Base-by-base conservation (phyloP, 2,113 vertebrate genomes). In the Nannospalax galili region DNA sequence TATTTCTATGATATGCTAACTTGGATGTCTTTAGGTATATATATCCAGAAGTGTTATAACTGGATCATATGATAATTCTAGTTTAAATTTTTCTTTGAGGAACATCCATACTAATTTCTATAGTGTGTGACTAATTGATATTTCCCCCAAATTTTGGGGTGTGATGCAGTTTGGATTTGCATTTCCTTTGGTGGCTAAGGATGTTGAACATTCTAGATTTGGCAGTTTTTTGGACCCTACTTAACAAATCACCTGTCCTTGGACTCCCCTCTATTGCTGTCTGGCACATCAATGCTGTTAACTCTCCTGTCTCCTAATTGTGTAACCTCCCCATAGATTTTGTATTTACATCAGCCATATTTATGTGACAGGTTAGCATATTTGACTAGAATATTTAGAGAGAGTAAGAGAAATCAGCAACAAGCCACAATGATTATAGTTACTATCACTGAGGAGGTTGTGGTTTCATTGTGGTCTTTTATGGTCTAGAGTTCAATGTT, bases 331-430 rank as follows among this genome's bases (percentile, higher is more conserved):
- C 48, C 40, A 62, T 75, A 81, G 75, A 70, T 48, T 62, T 86
- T 92, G 3, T 84, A 67, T 80, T 88, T 52, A 65, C 62, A 56
- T 82, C 60, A 40, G 26, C 92, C 9, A 15, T 2, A 35, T 64
- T 93, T 84, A 73, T 81, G 58, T 74, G 74, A 19, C 9, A 72
- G 22, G 37, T 37, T 62, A 85, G 3, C 32, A 69, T 89, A 92
- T 84, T 92, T 88, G 28, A 67, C 56, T 89, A 48, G n/a, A 86
- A 88, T 90, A 67, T 42, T 84, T 95, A 28, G 2, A 82, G 35
- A 93, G 93, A 87, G 7, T 79, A 64, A 74, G 37, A 88, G 24
- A 92, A 81, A 85, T 74, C 32, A 90, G 78, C 0, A 67, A 64
- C 0, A 87, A 88, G 20, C 20, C 60, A 85, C 37, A 81, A 87